Base-by-base conservation (phyloP, 1,140 invertebrate genomes). In the Hylyphantes graminicola region DNA sequence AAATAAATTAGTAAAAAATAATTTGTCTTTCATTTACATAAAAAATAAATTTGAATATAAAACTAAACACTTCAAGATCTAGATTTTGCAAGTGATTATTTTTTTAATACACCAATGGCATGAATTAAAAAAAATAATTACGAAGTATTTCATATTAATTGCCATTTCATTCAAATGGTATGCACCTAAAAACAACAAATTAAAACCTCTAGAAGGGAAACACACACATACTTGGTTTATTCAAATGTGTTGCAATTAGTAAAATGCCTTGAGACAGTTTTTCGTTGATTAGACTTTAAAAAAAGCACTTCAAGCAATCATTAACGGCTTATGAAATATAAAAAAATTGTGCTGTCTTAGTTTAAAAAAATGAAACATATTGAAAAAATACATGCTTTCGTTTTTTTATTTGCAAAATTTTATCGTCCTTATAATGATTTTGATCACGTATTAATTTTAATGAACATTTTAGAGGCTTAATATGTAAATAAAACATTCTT, bases 201-300 rank as follows among this genome's bases (percentile, higher is more conserved):
- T 59, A 59, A 59, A 59, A 59, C 57, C 57, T 4, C 35, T 3
- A 65, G 15, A 65, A 21, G 11, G 12, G 8, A 59, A 55, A 74
- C 17, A 48, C 35, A 74, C 55, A 74, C 35, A 57, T 17, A 7
- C 10, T 57, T 15, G 57, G 54, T 57, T 74, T 59, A 74, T 74
- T 74, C 51, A 59, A 74, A 74, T 74, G 17, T 35, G 7, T 21
- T 35, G 72, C 54, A 74, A 74, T 59, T 74, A 74, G 21, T 10
- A 11, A 59, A 59, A 59, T 74, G 19, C 15, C 35, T 12, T 21
- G 2, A 48, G 48, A 74, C 35, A 55, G 10, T 74, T 48, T 74
- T 15, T 57, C 17, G 7, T 35, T 59, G 17, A 57, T 74, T 9
- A 59, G 10, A 12, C 54, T 59, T 59, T 74, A 57, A 74, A 55